Percentiles rank a stretch among this genome's conserved stretches.
These are phyloP conservation scores for Willisornis vidua DNA, from an alignment of 2,113 vertebrate genomes.

Conservation along the genomic window DNA sequence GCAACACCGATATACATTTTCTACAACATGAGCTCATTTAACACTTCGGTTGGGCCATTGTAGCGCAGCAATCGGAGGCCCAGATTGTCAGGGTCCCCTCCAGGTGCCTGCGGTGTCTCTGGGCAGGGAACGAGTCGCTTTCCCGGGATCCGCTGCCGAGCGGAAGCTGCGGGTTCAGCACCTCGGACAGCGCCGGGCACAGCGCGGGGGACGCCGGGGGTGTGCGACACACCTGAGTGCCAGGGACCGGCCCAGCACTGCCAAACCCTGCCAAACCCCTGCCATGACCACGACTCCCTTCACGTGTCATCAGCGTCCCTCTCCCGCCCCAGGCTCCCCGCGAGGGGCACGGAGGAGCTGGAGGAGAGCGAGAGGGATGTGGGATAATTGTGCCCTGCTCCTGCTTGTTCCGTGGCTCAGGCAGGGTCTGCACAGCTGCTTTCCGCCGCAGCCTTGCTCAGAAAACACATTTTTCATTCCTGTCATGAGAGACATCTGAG, in stretches of 20 bases:
- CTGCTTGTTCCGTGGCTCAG: fast-evolving
- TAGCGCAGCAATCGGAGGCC: neutral
- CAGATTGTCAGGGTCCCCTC: fast-evolving
- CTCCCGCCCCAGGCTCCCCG: fast-evolving
- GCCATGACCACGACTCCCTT: fast-evolving
- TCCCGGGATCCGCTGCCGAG: fast-evolving
- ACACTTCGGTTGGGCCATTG: neutral
- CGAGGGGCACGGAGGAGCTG: fast-evolving
- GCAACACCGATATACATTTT: neutral
- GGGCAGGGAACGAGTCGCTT: fast-evolving
- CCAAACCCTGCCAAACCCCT: too few relatives aligned
- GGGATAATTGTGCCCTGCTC: neutral
- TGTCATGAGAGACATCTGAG: neutral
- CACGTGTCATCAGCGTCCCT: neutral
- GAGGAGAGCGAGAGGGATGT: neutral
- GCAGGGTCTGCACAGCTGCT: neutral
- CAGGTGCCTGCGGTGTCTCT: fast-evolving
- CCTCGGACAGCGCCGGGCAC: constrained; percentile 14
- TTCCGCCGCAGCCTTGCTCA: neutral
- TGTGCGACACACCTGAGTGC: fast-evolving
- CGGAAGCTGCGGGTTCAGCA: neutral
- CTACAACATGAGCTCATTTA: neutral
- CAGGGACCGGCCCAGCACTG: fast-evolving
- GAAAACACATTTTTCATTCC: constrained; percentile 16
- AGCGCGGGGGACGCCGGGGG: neutral